Percentiles rank a stretch among this genome's conserved stretches.
Conservation (phyloP, 2,113 vertebrate genomes). For the Scolopax mira region DNA sequence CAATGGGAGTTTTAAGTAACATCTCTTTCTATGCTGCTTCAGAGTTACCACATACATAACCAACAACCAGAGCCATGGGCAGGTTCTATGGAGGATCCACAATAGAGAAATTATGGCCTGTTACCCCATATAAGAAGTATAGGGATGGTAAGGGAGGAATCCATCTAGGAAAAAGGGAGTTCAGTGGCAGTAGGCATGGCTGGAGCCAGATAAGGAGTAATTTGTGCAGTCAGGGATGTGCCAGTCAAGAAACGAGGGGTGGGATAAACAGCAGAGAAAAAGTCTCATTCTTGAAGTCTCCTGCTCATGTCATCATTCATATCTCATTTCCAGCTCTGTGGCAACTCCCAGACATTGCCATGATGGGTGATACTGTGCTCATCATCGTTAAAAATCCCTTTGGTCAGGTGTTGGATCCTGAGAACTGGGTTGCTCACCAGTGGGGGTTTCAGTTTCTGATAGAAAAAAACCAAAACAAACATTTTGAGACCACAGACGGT, state of each 20-base stretch:
- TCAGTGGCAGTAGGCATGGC: neutral
- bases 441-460: neutral
- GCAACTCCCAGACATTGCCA: neutral
- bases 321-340: neutral
- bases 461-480: neutral
- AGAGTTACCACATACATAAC: neutral
- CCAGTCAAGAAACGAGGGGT: neutral
- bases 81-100: neutral
- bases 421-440: neutral
- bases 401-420: neutral
- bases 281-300: neutral
- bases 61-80: fast-evolving
- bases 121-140: neutral
- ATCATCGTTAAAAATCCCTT: neutral
- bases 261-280: neutral
- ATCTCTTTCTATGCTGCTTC: neutral
- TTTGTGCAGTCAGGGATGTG: neutral
- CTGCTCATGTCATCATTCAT: neutral
- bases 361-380: neutral
- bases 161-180: neutral
- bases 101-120: neutral
- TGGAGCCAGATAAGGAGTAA: neutral
- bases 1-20: neutral
- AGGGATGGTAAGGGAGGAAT: neutral
- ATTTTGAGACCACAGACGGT: neutral